Percentiles rank a stretch among this genome's conserved stretches.
Conservation (phyloP, 1,140 invertebrate species). For the Drosophila lacteicornis region DNA sequence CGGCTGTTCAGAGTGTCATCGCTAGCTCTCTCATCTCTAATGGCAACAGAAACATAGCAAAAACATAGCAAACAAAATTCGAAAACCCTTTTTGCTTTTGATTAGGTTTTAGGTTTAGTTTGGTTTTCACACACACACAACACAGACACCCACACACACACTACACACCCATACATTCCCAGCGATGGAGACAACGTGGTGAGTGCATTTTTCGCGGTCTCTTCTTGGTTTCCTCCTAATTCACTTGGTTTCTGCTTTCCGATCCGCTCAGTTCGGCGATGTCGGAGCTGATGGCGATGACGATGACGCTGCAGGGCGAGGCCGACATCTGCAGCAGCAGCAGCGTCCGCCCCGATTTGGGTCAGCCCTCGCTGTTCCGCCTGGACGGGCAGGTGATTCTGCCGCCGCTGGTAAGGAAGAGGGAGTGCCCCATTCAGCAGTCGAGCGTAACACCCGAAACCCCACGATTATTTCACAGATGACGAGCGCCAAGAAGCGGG, state of each 20-base stretch:
- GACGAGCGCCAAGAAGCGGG: constrained; percentile 62
- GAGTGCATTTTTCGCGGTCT: neutral
- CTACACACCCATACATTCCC: neutral
- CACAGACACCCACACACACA: neutral
- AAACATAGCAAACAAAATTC: constrained; percentile 6
- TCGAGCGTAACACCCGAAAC: constrained; percentile 45
- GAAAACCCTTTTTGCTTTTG: neutral
- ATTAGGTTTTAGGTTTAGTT: constrained; percentile 9
- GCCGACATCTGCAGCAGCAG: constrained; percentile 11
- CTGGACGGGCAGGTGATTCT: constrained; percentile 87
- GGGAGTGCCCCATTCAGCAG: constrained; percentile 41
- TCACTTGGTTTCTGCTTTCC: neutral
- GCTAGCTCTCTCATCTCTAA: constrained; percentile 32
- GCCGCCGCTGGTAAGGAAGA: constrained; percentile 87
- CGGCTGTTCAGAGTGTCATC: constrained; percentile 1
- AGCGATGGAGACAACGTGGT: constrained; percentile 8
- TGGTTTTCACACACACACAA: neutral
- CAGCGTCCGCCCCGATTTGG: neutral
- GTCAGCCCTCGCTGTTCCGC: constrained; percentile 86
- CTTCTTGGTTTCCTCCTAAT: neutral
- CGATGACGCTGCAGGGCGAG: constrained; percentile 13
- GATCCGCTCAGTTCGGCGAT: neutral
- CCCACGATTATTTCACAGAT: constrained; percentile 37
- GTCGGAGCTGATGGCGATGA: constrained; percentile 10
- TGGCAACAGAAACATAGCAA: constrained; percentile 34